A percentile compares a stretch with the other conserved stretches of the same genome.
Conservation (phyloP, 2,797 vertebrate species). For the Myripristis jacobus region DNA sequence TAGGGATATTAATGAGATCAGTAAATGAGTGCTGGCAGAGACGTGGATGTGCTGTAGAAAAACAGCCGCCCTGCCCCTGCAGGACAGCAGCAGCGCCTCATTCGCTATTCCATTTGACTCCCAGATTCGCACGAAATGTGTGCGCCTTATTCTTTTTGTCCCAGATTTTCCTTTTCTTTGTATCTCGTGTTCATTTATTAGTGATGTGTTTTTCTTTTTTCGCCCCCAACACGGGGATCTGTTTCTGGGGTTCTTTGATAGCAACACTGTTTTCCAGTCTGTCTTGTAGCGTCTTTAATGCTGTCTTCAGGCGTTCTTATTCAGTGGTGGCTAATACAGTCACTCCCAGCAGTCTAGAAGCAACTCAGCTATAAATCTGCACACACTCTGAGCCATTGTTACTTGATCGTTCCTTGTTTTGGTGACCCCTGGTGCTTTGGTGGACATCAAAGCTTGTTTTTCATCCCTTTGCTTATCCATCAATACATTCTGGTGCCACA, state of each 20-base stretch:
- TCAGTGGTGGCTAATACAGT: conserved; percentile 63
- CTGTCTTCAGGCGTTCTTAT: conserved; percentile 71
- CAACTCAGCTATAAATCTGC: conserved; percentile 46
- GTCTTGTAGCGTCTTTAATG: conserved; percentile 75
- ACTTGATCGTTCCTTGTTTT: conserved; percentile 49
- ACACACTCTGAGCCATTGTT: conserved; percentile 34
- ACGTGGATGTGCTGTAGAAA: conserved; percentile 82
- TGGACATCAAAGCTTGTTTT: conserved; percentile 61
- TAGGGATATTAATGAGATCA: conserved; percentile 86
- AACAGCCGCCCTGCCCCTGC: conserved; percentile 76
- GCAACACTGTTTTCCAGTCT: conserved; percentile 62
- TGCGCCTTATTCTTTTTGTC: conserved; percentile 76
- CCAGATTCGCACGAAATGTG: conserved; percentile 76
- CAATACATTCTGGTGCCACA: conserved; percentile 42
- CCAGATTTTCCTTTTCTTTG: conserved; percentile 76
- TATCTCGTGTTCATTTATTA: conserved; percentile 84
- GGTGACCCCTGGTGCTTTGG: conserved; percentile 64
- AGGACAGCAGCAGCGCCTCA: conserved; percentile 80
- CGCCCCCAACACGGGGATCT: conserved; percentile 66
- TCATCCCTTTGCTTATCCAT: conserved; percentile 53
- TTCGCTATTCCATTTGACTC: conserved; percentile 90
- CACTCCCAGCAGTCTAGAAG: conserved; percentile 68
- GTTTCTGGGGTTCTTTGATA: conserved; percentile 76
- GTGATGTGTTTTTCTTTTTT: conserved; percentile 78
- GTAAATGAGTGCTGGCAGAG: conserved; percentile 87